Conservation (phyloP, 2,113 vertebrate species). For the Pterocles burchelli region DNA sequence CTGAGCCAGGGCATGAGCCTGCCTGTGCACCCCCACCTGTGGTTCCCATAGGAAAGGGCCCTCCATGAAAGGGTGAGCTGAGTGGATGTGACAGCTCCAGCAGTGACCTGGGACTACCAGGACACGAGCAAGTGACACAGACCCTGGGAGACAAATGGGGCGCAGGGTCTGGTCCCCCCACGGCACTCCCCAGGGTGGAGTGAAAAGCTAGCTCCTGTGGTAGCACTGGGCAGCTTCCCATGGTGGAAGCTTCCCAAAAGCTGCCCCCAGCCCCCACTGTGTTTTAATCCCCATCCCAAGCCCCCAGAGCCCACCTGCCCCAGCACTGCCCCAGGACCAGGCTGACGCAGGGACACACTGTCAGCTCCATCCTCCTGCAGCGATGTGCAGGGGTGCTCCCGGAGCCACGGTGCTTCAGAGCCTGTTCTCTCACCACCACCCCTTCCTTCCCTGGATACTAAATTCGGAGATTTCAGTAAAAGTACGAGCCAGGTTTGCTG, state of each 20-base stretch:
- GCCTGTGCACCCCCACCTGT: fast-evolving
- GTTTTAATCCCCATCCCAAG: not conserved
- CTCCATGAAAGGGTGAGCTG: not conserved
- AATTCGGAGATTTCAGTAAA: constrained; percentile 68
- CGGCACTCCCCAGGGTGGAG: not conserved
- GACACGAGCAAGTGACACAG: not conserved
- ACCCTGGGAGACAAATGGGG: not conserved
- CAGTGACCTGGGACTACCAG: not conserved
- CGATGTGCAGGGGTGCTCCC: fast-evolving
- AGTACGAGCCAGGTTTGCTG: constrained; percentile 65
- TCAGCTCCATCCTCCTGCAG: not conserved
- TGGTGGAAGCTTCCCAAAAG: not conserved
- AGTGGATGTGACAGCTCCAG: not conserved
- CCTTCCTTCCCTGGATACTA: constrained; percentile 53
- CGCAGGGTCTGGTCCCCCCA: fast-evolving
- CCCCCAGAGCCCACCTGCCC: not conserved
- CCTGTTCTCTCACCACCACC: constrained; percentile 59
- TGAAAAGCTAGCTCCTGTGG: not conserved
- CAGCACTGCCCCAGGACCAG: not conserved
- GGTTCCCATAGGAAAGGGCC: not conserved
- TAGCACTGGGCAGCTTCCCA: not conserved
- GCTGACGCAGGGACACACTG: not conserved
- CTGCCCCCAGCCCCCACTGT: not conserved
- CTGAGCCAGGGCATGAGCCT: not conserved
- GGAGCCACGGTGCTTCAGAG: not conserved